Evolutionary conservation across 2,888 invertebrate genomes (phyloP).

Genomic region (Zaprionus bogoriensis): DNA sequence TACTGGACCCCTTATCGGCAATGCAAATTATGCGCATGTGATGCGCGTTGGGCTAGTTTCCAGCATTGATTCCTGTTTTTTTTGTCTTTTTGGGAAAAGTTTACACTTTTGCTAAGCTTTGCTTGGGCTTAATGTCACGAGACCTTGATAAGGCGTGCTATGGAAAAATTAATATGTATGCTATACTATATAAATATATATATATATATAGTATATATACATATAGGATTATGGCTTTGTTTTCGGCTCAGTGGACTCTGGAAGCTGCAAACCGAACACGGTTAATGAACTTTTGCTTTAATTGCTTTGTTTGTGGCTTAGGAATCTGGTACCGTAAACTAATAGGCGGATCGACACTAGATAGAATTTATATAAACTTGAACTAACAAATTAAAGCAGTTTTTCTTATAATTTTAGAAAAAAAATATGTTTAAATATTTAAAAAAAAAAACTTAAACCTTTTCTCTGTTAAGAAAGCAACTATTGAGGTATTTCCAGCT

Average conservation of each 20-base stretch:
- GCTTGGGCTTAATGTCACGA: conserved; percentile 23
- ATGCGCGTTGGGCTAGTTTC: conserved; percentile 47
- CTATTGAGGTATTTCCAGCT: too few relatives aligned
- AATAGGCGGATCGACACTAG: background rate
- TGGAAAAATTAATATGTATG: conserved; percentile 9
- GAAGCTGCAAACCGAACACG: conserved; percentile 16
- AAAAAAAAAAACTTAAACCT: too few relatives aligned
- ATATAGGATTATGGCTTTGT: conserved; percentile 33
- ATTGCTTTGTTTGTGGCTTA: conserved; percentile 12
- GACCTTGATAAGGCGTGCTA: conserved; percentile 30
- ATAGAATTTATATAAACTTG: background rate
- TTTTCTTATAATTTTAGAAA: background rate
- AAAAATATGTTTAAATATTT: too few relatives aligned
- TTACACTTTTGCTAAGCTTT: conserved; percentile 6
- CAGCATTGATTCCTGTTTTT: conserved; percentile 11
- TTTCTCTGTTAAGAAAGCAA: too few relatives aligned
- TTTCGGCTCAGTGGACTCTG: conserved; percentile 10
- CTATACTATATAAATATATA: conserved; percentile 15
- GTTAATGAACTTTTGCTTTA: conserved; percentile 35
- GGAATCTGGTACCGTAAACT: background rate
- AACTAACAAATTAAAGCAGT: background rate
- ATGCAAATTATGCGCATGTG: conserved; percentile 59
- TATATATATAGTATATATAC: conserved; percentile 4
- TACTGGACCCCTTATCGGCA: conserved; percentile 32
- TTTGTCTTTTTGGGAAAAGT: conserved; percentile 15